These are phyloP conservation scores for Cyclophora albipunctata DNA, from an alignment of 2,888 invertebrate genomes.

Conservation along the genomic window DNA sequence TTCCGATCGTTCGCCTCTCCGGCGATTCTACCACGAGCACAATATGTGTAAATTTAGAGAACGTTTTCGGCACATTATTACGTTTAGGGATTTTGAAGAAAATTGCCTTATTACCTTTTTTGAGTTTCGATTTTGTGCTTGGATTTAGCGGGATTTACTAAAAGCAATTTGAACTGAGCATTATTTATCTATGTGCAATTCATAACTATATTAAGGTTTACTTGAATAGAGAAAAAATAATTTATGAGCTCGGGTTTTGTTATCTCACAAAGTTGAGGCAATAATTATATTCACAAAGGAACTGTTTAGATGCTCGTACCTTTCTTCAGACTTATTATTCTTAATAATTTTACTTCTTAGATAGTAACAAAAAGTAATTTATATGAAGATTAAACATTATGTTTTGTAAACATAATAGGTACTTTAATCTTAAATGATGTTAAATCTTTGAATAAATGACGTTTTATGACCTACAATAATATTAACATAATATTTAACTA, in stretches of 20 bases:
- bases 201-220: conserved; percentile 2
- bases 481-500: no score
- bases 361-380: no score
- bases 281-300: conserved; percentile 2
- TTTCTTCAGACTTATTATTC: conserved; percentile 1
- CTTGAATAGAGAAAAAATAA: neutral
- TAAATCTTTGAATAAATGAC: no score
- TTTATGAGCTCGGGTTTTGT: neutral
- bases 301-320: neutral
- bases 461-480: no score
- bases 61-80: conserved; percentile 73
- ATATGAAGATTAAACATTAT: no score
- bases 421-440: no score
- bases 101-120: conserved; percentile 73
- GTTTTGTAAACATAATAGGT: no score
- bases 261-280: neutral
- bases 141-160: conserved; percentile 59
- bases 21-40: conserved; percentile 62
- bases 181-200: conserved; percentile 33
- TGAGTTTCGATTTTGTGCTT: conserved; percentile 57
- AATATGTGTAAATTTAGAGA: conserved; percentile 74
- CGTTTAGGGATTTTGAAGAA: conserved; percentile 72
- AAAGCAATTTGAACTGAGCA: conserved; percentile 37
- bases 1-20: conserved; percentile 59
- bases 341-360: neutral